Percentiles rank a stretch among this genome's conserved stretches.
These are phyloP conservation scores for Odontomachus brunneus DNA, from an alignment of 1,140 invertebrate genomes.

Conservation along the genomic window DNA sequence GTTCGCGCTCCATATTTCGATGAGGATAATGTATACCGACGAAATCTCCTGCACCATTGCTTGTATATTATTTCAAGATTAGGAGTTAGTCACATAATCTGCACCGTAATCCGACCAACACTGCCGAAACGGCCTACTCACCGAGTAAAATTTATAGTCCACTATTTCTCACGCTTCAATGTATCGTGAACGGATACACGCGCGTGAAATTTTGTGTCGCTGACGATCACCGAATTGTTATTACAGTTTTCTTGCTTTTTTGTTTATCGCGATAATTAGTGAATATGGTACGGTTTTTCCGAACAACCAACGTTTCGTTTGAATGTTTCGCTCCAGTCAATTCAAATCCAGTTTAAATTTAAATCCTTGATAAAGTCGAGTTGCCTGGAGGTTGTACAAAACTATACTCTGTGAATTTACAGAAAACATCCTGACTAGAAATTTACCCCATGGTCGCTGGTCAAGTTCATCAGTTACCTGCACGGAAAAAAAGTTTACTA, in stretches of 20 bases:
- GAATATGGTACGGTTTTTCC: no score
- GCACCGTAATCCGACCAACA: conserved; percentile 61
- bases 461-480: no score
- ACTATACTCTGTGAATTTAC: no score
- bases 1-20: conserved; percentile 36
- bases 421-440: no score
- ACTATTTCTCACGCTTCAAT: conserved; percentile 62
- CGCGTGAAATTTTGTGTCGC: not conserved
- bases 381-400: no score
- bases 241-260: not conserved
- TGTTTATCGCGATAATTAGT: conserved; percentile 13
- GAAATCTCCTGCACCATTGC: conserved; percentile 51
- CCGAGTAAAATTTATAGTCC: conserved; percentile 66
- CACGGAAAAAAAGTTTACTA: no score
- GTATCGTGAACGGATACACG: not conserved
- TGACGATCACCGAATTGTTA: not conserved
- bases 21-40: conserved; percentile 48
- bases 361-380: no score
- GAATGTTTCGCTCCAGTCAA: no score
- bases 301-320: no score
- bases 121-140: conserved; percentile 56
- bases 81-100: conserved; percentile 72
- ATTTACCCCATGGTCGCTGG: no score
- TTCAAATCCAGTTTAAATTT: no score
- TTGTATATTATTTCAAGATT: conserved; percentile 74